A percentile compares a stretch with the other conserved stretches of the same genome.
Conservation (phyloP, 2,888 invertebrate species). For the Atrina japonica region DNA sequence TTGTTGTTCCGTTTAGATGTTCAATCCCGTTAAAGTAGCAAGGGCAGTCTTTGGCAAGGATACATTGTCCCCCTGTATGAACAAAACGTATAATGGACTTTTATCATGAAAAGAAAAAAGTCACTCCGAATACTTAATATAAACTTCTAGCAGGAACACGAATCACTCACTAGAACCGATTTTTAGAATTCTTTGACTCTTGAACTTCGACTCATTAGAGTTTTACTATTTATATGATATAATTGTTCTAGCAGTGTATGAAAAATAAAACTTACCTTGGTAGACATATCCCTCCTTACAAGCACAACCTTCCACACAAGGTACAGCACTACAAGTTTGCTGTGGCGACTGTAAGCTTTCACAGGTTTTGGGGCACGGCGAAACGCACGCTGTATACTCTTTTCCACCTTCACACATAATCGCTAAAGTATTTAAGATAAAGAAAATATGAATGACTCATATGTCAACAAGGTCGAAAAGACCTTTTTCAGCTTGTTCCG, state of each 20-base stretch:
- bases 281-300: conserved; percentile 70
- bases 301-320: conserved; percentile 76
- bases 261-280: conserved; percentile 66
- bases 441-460: no score
- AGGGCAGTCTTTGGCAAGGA: conserved; percentile 53
- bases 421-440: conserved; percentile 82
- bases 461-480: no score
- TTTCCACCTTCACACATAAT: conserved; percentile 94
- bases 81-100: no score
- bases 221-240: no score
- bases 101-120: no score
- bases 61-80: conserved; percentile 47
- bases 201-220: no score
- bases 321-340: conserved; percentile 58
- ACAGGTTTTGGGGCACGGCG: conserved; percentile 91
- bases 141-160: no score
- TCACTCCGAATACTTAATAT: no score
- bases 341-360: conserved; percentile 53
- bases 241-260: no score
- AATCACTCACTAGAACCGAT: no score
- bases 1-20: conserved; percentile 45
- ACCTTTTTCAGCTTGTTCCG: no score
- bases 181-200: no score
- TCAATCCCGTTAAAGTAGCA: conserved; percentile 49
- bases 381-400: conserved; percentile 89